Evolutionary conservation across 2,888 invertebrate species (phyloP).

Genomic region (Prenolepis imparis): DNA sequence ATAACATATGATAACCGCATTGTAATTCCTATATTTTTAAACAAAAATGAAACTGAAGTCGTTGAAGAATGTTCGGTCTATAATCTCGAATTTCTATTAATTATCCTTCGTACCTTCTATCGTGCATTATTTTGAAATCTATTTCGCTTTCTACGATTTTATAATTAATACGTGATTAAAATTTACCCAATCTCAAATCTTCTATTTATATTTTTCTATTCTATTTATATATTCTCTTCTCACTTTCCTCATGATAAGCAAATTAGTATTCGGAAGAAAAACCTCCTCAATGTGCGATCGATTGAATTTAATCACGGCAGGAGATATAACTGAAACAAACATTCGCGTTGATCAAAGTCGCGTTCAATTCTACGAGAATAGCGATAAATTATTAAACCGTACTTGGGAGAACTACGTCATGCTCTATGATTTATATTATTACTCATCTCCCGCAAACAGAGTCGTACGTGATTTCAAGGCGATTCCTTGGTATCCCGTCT

Average conservation of each 20-base stretch:
- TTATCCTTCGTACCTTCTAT: background rate
- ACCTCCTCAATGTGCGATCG: background rate
- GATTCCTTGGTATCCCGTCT: conserved; percentile 7
- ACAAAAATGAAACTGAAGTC: background rate
- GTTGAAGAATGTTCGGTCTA: background rate
- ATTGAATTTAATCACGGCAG: background rate
- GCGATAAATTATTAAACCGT: conserved; percentile 4
- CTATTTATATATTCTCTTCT: background rate
- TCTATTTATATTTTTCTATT: background rate
- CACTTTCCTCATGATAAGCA: background rate
- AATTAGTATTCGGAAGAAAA: background rate
- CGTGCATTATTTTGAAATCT: background rate
- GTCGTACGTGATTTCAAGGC: conserved; percentile 23
- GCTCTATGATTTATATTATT: conserved; percentile 15
- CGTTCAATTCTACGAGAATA: conserved; percentile 18
- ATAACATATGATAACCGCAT: background rate
- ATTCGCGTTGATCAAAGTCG: conserved; percentile 27
- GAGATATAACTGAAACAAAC: conserved; percentile 1
- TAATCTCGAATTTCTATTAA: background rate
- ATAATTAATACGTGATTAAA: background rate
- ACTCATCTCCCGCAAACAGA: conserved; percentile 11
- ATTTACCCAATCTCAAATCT: background rate
- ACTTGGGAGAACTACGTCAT: conserved; percentile 1
- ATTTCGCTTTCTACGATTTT: background rate
- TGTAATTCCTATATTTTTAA: background rate